phyloP scores from a whole-genome alignment of 2,888 invertebrate species.

The Polyommatus icarus region DNA sequence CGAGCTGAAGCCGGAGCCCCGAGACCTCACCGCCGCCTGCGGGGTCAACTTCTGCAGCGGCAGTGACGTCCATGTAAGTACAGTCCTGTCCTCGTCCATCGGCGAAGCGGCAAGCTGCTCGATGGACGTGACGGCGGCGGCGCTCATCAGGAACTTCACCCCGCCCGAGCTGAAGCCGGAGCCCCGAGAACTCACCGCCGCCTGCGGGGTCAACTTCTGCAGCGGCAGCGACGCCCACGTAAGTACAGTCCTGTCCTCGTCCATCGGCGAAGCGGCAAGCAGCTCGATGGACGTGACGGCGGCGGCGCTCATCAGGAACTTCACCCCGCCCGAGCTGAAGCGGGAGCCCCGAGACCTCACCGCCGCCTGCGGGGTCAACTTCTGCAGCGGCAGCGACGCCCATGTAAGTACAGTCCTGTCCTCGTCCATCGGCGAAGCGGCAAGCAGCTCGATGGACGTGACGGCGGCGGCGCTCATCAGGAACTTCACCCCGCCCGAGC shows the following conservation, averaged over 20 bases:
- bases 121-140: conserved; percentile 44
- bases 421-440: conserved; percentile 61
- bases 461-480: conserved; percentile 46
- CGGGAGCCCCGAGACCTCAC: conserved; percentile 64
- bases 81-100: conserved; percentile 59
- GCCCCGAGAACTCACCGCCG: conserved; percentile 59
- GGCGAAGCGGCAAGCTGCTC: conserved; percentile 60
- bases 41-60: conserved; percentile 84
- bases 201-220: conserved; percentile 86
- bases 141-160: conserved; percentile 50
- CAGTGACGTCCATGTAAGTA: conserved; percentile 64
- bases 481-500: conserved; percentile 45
- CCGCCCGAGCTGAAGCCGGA: conserved; percentile 52
- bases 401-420: conserved; percentile 60
- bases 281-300: conserved; percentile 48
- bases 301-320: conserved; percentile 48
- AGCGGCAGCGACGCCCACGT: conserved; percentile 70
- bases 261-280: conserved; percentile 59
- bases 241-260: conserved; percentile 55
- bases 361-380: conserved; percentile 86
- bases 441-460: conserved; percentile 51
- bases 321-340: conserved; percentile 43
- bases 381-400: conserved; percentile 70
- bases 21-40: conserved; percentile 72
- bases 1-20: conserved; percentile 62